Evolutionary conservation across 1,140 invertebrate genomes (phyloP).

Genomic region (Calosoma granatense): DNA sequence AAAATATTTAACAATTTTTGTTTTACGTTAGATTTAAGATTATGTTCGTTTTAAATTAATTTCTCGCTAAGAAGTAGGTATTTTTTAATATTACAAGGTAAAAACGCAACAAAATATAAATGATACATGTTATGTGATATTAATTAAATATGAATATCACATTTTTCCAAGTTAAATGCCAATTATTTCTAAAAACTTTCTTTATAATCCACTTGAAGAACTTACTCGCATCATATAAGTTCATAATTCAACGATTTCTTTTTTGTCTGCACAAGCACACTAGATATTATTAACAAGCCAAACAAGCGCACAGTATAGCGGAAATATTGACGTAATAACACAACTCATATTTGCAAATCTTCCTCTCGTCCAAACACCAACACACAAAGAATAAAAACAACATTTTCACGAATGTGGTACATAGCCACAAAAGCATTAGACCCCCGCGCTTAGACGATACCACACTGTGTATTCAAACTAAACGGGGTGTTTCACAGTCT

Average conservation of each 20-base stretch:
- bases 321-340: constrained; percentile 5
- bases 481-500: too few relatives aligned
- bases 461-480: too few relatives aligned
- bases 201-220: not conserved
- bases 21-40: too few relatives aligned
- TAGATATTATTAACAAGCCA: not conserved
- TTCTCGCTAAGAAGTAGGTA: too few relatives aligned
- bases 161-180: not conserved
- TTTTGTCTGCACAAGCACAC: too few relatives aligned
- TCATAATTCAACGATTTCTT: too few relatives aligned
- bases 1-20: too few relatives aligned
- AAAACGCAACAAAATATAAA: too few relatives aligned
- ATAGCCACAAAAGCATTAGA: constrained; percentile 1
- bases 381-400: not conserved
- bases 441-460: not conserved
- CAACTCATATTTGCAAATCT: constrained; percentile 6
- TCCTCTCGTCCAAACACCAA: not conserved
- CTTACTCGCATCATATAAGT: too few relatives aligned
- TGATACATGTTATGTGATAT: too few relatives aligned
- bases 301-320: not conserved
- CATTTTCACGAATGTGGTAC: not conserved
- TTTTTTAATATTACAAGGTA: too few relatives aligned
- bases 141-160: not conserved
- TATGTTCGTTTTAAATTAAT: too few relatives aligned
- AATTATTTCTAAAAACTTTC: constrained; percentile 1